A percentile compares a stretch with the other conserved stretches of the same genome.
Evolutionary conservation across 2,797 vertebrate genomes (phyloP).

Genomic region (Dallia pectoralis): DNA sequence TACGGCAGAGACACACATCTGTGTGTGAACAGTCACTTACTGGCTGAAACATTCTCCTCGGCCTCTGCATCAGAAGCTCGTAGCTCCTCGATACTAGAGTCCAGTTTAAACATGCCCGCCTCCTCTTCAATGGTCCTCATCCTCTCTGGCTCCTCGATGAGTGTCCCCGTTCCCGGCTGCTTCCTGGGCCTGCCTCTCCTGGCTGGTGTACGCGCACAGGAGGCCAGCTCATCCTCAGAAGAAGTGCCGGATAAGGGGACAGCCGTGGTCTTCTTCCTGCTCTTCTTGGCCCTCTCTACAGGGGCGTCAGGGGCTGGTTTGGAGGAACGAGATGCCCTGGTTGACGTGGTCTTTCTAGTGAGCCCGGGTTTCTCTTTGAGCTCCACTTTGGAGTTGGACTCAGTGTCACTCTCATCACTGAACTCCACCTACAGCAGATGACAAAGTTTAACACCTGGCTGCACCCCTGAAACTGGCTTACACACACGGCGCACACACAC

Average conservation of each 20-base stretch:
- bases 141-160: constrained; percentile 65
- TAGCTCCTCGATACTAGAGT: constrained; percentile 78
- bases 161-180: constrained; percentile 10
- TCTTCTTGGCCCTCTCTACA: constrained; percentile 42
- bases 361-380: constrained; percentile 42
- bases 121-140: constrained; percentile 80
- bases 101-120: constrained; percentile 44
- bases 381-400: constrained; percentile 50
- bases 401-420: constrained; percentile 88
- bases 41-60: constrained; percentile 46
- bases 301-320: constrained; percentile 42
- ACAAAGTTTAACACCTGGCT: not conserved
- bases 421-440: constrained; percentile 78
- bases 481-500: not conserved
- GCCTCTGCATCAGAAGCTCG: constrained; percentile 70
- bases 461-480: not conserved
- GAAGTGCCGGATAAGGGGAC: constrained; percentile 13
- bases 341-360: constrained; percentile 37
- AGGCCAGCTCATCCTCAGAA: constrained; percentile 64
- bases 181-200: constrained; percentile 60
- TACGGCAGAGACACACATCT: not conserved
- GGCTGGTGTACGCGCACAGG: constrained; percentile 19
- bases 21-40: constrained; percentile 41
- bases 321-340: constrained; percentile 31
- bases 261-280: constrained; percentile 47